Percentiles rank a stretch among this genome's conserved stretches.
Conservation (phyloP, 2,888 invertebrate species). For the Himalopsyche anomala region DNA sequence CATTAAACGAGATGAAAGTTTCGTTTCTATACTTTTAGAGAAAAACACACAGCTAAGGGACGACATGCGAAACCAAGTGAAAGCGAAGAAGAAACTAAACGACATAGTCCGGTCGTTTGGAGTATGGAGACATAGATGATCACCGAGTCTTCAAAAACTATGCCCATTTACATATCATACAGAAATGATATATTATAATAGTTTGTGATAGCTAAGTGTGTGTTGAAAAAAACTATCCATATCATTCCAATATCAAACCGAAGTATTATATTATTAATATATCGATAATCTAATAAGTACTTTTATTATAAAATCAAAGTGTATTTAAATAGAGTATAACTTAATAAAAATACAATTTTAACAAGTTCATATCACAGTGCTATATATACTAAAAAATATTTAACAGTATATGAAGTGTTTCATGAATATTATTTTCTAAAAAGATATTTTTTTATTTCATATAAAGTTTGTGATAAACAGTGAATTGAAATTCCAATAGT, state of each 20-base stretch:
- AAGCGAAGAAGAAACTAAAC: slow-evolving; percentile 63
- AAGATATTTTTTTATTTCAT: too few relatives aligned
- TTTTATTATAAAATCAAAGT: not conserved
- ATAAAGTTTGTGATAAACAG: not conserved
- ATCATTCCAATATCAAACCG: slow-evolving; percentile 50
- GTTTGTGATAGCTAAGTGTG: slow-evolving; percentile 35
- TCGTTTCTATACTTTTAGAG: not conserved
- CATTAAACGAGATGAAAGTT: not conserved
- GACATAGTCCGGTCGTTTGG: slow-evolving; percentile 48
- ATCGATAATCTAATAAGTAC: too few relatives aligned
- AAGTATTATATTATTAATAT: not conserved
- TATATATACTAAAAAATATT: too few relatives aligned
- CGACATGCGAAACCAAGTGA: slow-evolving; percentile 64
- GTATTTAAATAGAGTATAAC: too few relatives aligned
- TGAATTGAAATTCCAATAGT: not conserved
- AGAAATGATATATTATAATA: not conserved
- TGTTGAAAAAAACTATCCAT: slow-evolving; percentile 45
- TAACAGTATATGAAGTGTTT: too few relatives aligned
- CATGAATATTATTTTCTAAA: too few relatives aligned
- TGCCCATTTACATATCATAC: slow-evolving; percentile 6
- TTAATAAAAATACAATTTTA: too few relatives aligned
- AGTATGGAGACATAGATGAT: slow-evolving; percentile 62
- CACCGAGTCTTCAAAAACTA: not conserved
- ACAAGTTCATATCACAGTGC: too few relatives aligned
- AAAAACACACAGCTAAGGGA: not conserved